A percentile compares a stretch with the other conserved stretches of the same genome.
Conservation (phyloP, 2,113 vertebrate genomes). For the human region GRCh38 chr2:211080001-211080500, state of each 20-base stretch:
- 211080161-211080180: neutral
- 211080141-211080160: slow-evolving; percentile 45
- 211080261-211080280: neutral
- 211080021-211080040: neutral
- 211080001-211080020: neutral
- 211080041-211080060: neutral
- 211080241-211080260: neutral
- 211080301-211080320: neutral
- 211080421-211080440: neutral
- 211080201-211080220: neutral
- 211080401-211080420: neutral
- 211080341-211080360: neutral
- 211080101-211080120: neutral
- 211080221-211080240: neutral
- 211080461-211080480: neutral
- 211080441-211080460: neutral
- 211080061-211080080: neutral
- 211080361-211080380: neutral
- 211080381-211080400: neutral
- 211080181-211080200: neutral
- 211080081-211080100: neutral
- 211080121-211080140: neutral
- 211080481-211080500: neutral
- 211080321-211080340: neutral
- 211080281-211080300: neutral